Base-by-base conservation (phyloP, 2,888 invertebrate genomes). In the Lithodes maja region DNA sequence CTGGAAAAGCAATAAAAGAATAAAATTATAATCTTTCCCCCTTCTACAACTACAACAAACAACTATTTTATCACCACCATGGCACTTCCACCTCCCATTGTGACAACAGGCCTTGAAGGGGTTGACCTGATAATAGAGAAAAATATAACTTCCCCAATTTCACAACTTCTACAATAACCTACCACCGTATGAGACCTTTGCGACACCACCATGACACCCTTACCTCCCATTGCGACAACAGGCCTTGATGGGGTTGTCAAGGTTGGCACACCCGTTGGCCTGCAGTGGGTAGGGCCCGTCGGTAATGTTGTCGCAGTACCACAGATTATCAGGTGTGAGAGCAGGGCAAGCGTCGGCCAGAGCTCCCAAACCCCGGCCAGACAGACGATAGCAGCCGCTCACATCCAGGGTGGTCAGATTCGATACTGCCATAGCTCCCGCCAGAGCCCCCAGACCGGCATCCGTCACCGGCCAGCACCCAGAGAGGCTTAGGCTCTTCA, bases 361-460 rank as follows among this genome's bases (percentile, higher is more conserved):
- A 2, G 86, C 83, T n/a, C 90, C 86, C 83, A 93, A 81, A 15
- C 86, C 91, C 1, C 74, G 87, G 49, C 92, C 93, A 7, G 92
- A 92, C 15, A 93, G 61, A 5, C 89, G 83, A 80, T 90, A 92
- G 78, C 93, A 93, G 3, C 93, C 93, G 54, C 93, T 93, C 2
- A 93, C 91, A 85, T 93, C 93, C 17, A 93, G 81, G 68, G 85
- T 92, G 9, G 89, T 89, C 80, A 93, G 90, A 7, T 74, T 68
- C 15, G 96, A 96, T 89, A 96, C 94, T n/a, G 96, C 94, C 9
- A 96, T 95, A 93, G 96, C 95, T 92, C 96, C 96, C 55, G 87
- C 92, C 84, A 93, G 90, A 1, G 94, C 94, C 0, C 95, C 94
- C n/a, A 90, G 87, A 3, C 92, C 90, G n/a, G 90, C 87, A 15